Evolutionary conservation across 2,113 vertebrate genomes (phyloP).

Genomic region (Chauna torquata): DNA sequence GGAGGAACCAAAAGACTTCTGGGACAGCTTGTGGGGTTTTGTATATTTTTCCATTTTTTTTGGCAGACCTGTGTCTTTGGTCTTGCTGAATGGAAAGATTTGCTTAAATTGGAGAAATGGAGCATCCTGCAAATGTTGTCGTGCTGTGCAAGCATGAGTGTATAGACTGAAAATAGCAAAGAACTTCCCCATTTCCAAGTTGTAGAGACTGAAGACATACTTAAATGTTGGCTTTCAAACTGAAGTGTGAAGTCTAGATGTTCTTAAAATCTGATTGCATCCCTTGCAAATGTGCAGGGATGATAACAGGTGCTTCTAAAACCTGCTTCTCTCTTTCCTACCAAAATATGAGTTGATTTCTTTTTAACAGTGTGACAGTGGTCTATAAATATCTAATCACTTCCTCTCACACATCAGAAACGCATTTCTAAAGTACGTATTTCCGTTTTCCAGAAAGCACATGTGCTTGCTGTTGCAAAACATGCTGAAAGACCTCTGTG

Average conservation of each 20-base stretch:
- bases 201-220: not conserved
- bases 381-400: constrained; percentile 5
- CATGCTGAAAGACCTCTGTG: not conserved
- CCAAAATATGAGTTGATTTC: not conserved
- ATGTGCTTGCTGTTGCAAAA: not conserved
- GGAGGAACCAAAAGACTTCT: not conserved
- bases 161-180: constrained; percentile 36
- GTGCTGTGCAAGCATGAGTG: not conserved
- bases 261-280: not conserved
- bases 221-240: not conserved
- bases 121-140: not conserved
- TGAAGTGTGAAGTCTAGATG: not conserved
- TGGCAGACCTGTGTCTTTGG: not conserved
- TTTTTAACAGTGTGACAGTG: not conserved
- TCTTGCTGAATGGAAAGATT: constrained; percentile 38
- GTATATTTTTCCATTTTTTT: not conserved
- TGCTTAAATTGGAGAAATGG: not conserved
- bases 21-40: not conserved
- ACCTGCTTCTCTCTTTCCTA: not conserved
- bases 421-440: not conserved
- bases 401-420: not conserved
- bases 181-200: not conserved
- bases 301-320: accelerated
- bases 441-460: not conserved
- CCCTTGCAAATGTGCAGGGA: not conserved